phyloP scores from a whole-genome alignment of 2,113 vertebrate genomes.

The Petromus typicus region DNA sequence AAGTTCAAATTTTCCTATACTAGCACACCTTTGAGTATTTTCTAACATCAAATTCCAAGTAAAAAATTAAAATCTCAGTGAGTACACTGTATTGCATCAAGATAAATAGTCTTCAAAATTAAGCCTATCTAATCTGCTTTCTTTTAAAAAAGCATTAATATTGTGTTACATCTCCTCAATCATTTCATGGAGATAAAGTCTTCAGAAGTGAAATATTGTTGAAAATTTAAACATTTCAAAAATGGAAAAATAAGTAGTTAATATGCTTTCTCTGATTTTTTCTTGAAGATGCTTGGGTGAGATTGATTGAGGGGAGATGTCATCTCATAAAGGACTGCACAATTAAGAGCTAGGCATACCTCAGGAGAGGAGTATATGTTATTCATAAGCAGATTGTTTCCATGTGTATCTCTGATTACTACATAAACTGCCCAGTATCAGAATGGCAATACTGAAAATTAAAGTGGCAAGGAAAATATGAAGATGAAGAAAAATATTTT shows the following conservation, averaged over 20 bases:
- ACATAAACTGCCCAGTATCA: neutral
- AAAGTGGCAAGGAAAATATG: neutral
- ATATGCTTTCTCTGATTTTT: neutral
- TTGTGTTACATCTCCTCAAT: neutral
- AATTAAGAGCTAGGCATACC: neutral
- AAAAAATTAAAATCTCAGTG: too few species aligned
- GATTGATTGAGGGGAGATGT: neutral
- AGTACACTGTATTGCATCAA: too few species aligned
- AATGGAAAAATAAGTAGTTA: neutral
- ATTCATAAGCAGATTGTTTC: neutral
- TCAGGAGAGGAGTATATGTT: neutral
- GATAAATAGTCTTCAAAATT: too few species aligned
- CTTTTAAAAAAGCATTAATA: neutral
- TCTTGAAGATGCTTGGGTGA: neutral
- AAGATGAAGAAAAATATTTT: neutral
- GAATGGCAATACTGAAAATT: neutral
- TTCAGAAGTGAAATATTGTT: neutral
- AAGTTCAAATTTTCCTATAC: too few species aligned
- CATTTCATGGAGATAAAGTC: neutral
- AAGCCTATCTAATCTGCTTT: neutral
- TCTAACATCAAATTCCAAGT: too few species aligned
- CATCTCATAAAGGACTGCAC: neutral
- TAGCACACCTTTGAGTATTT: too few species aligned
- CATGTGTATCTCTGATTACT: neutral
- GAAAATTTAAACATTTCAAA: neutral